phyloP scores from a whole-genome alignment of 2,888 invertebrate genomes.

The Cancer borealis region DNA sequence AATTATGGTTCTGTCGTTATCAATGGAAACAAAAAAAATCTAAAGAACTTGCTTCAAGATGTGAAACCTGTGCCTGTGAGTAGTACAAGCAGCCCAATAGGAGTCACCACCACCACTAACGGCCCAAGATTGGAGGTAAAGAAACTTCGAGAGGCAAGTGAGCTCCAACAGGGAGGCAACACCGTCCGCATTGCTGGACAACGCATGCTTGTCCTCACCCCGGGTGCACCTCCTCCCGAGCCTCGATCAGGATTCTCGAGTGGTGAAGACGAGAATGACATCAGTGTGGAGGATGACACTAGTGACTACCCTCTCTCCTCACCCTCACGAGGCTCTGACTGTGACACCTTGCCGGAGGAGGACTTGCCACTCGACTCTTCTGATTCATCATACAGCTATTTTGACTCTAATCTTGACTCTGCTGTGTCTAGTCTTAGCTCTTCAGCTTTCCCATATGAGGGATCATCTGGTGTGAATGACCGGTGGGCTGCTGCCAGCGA shows the following conservation, averaged over 20 bases:
- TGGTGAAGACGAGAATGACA: conserved; percentile 64
- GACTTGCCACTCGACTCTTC: conserved; percentile 65
- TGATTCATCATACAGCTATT: conserved; percentile 29
- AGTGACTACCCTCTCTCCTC: conserved; percentile 72
- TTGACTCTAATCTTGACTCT: conserved; percentile 17
- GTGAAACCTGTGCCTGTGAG: background rate
- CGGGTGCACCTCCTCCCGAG: conserved; percentile 42
- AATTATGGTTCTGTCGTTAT: background rate
- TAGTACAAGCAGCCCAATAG: background rate
- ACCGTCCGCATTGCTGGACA: conserved; percentile 75
- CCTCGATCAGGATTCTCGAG: conserved; percentile 66
- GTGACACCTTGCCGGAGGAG: conserved; percentile 70
- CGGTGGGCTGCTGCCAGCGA: conserved; percentile 61
- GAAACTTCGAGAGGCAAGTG: conserved; percentile 62
- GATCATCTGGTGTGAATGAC: conserved; percentile 32
- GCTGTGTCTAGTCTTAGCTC: conserved; percentile 28
- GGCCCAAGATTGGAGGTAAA: conserved; percentile 61
- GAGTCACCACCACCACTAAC: background rate
- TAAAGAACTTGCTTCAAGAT: background rate
- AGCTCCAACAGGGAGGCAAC: conserved; percentile 63
- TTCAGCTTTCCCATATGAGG: conserved; percentile 28
- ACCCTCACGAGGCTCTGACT: conserved; percentile 67
- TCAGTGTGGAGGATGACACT: conserved; percentile 60
- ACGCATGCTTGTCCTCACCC: conserved; percentile 67
- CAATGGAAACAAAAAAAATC: conserved; percentile 35